phyloP scores from a whole-genome alignment of 1,140 invertebrate genomes.

The Pseudomyrmex sp. region DNA sequence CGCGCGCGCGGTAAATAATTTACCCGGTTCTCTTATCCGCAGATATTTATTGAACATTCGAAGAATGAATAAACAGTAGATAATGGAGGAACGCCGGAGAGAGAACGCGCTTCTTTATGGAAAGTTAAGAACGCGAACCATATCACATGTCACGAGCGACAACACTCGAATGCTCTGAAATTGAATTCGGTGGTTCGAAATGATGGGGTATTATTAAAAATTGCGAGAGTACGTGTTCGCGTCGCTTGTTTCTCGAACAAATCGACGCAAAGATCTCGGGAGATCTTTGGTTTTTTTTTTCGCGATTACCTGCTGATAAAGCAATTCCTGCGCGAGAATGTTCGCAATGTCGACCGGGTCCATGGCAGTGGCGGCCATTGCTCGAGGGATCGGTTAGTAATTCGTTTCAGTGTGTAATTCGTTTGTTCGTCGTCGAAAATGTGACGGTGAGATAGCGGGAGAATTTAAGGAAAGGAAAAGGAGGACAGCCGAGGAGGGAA shows the following conservation, averaged over 20 bases:
- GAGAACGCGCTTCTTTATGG: too few species aligned
- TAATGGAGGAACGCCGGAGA: too few species aligned
- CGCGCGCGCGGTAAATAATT: background rate
- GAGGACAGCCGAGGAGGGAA: background rate
- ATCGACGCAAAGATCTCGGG: background rate
- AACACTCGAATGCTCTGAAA: background rate
- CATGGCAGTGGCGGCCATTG: slow-evolving; percentile 84
- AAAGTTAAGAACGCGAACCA: too few species aligned
- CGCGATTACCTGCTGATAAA: slow-evolving; percentile 90
- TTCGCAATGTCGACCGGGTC: slow-evolving; percentile 92
- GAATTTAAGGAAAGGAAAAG: background rate
- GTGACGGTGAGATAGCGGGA: slow-evolving; percentile 45
- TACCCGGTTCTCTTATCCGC: background rate
- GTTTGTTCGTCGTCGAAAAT: slow-evolving; percentile 69
- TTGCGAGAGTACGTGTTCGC: too few species aligned
- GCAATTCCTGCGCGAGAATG: slow-evolving; percentile 92
- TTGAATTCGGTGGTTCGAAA: background rate
- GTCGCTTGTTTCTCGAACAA: background rate
- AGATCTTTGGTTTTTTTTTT: too few species aligned
- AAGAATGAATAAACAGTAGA: background rate
- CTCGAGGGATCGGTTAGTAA: slow-evolving; percentile 67
- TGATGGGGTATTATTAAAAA: too few species aligned
- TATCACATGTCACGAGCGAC: too few species aligned
- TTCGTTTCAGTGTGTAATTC: slow-evolving; percentile 69
- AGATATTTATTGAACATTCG: background rate